Evolutionary conservation across 1,140 invertebrate species (phyloP), one percentile per base, ranked within the genome.

Genomic region (Apis florea): DNA sequence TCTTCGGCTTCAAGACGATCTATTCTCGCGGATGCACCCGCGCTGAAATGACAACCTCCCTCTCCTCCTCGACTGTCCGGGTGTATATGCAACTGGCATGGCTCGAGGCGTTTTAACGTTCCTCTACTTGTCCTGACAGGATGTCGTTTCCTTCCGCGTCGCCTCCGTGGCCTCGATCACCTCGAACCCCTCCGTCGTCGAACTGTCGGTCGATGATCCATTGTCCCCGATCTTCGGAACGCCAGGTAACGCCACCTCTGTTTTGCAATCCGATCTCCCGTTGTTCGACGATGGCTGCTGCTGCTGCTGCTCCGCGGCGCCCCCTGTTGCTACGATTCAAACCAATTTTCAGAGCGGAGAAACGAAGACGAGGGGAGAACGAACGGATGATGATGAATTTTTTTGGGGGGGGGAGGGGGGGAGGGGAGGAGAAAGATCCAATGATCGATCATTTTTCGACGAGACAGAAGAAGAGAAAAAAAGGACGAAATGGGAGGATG

Each of bases 111-210:
- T 53, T 72, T 56, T 61, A 76, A 40, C 31, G 72, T 68, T 67
- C 61, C 49, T 31, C 69, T 79, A 67, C 56, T 72, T 64, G 11
- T 79, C 76, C 21, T 75, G 75, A 51, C 56, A 47, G 47, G 85
- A 76, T 13, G 77, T 56, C 51, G 63, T 11, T 58, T 82, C 72
- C 13, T 81, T 84, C 21, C 70, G 47, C 10, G 71, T 56, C 51
- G 77, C 73, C 31, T 87, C 85, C 21, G 79, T 56, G 17, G 82
- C 64, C 58, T 89, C 88, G 40, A 90, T 90, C 40, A 90, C 89
- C 63, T 91, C 89, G 74, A 90, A 90, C 13, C 83, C 83, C 31
- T 89, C 89, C 21, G 85, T 74, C 26, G 82, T 83, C 4, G 84
- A 88, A 5, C 76, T 79, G 67, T 84, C 83, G 15, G 31, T 74